Percentiles rank a stretch among this genome's conserved stretches.
phyloP scores from a whole-genome alignment of 92 coral and sea anemone species.

The Hydrozoanthus gracilis region DNA sequence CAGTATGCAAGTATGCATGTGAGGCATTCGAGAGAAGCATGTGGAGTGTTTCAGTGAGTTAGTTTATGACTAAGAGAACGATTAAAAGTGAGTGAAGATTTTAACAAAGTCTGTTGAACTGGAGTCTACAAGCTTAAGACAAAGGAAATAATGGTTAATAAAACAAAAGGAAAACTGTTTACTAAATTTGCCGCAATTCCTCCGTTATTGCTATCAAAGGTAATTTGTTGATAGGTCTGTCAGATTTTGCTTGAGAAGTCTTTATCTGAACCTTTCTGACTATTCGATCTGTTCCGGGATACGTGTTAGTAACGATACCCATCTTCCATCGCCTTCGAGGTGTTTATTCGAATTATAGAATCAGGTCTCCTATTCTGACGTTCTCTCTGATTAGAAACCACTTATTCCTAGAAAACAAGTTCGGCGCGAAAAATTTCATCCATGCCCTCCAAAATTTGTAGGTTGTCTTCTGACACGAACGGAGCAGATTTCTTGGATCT shows the following conservation, averaged over 20 bases:
- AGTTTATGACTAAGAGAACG: too few species aligned
- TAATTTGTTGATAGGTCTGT: slow-evolving; percentile 36
- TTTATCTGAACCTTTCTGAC: slow-evolving; percentile 54
- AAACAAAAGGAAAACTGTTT: too few species aligned
- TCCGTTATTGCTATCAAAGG: slow-evolving; percentile 28
- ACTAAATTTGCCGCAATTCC: background rate
- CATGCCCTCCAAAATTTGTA: slow-evolving; percentile 65
- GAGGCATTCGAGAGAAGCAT: too few species aligned
- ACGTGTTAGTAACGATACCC: slow-evolving; percentile 48
- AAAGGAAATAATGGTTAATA: too few species aligned
- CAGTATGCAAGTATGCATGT: too few species aligned
- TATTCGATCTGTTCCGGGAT: slow-evolving; percentile 53
- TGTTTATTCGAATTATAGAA: slow-evolving; percentile 13
- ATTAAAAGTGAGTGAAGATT: too few species aligned
- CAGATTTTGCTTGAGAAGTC: background rate
- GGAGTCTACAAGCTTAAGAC: too few species aligned
- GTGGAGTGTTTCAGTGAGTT: too few species aligned
- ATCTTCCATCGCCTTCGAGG: slow-evolving; percentile 56
- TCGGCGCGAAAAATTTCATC: slow-evolving; percentile 72
- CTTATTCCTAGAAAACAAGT: slow-evolving; percentile 65
- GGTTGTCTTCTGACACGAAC: slow-evolving; percentile 38
- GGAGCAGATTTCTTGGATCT: slow-evolving; percentile 57
- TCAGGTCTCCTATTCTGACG: slow-evolving; percentile 23
- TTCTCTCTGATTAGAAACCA: slow-evolving; percentile 33
- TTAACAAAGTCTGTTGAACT: too few species aligned